A percentile compares a stretch with the other conserved stretches of the same genome.
phyloP scores from a whole-genome alignment of 2,113 vertebrate species.

The Beaufortia kweichowensis region DNA sequence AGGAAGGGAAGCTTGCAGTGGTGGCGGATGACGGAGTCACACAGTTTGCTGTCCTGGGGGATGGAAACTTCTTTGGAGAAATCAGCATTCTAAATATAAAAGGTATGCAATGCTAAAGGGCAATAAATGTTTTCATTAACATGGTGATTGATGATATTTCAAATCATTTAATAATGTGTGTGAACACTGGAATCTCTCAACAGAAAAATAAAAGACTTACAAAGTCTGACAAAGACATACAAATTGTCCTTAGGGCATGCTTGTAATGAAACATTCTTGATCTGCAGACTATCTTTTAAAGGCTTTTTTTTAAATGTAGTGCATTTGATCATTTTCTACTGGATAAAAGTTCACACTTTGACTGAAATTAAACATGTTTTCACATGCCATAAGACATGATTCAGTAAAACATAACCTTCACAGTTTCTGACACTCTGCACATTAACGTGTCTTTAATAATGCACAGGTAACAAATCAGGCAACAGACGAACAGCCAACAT shows the following conservation, averaged over 20 bases:
- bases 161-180: not conserved
- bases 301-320: not conserved
- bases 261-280: too few species aligned
- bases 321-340: not conserved
- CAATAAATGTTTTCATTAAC: not conserved
- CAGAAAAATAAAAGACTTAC: not conserved
- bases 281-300: not conserved
- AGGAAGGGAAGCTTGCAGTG: conserved; percentile 86
- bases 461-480: conserved; percentile 84
- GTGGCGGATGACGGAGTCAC: conserved; percentile 87
- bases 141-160: not conserved
- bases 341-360: not conserved
- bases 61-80: conserved; percentile 92
- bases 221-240: not conserved
- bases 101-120: conserved; percentile 68
- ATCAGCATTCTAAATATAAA: conserved; percentile 95
- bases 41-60: conserved; percentile 81
- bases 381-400: not conserved
- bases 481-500: conserved; percentile 94
- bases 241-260: not conserved
- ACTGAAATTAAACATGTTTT: not conserved
- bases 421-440: not conserved
- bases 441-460: conserved; percentile 12
- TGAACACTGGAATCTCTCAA: not conserved
- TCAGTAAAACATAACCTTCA: not conserved